Conservation (phyloP, 2,797 vertebrate species). For the Ambastaia sidthimunki region DNA sequence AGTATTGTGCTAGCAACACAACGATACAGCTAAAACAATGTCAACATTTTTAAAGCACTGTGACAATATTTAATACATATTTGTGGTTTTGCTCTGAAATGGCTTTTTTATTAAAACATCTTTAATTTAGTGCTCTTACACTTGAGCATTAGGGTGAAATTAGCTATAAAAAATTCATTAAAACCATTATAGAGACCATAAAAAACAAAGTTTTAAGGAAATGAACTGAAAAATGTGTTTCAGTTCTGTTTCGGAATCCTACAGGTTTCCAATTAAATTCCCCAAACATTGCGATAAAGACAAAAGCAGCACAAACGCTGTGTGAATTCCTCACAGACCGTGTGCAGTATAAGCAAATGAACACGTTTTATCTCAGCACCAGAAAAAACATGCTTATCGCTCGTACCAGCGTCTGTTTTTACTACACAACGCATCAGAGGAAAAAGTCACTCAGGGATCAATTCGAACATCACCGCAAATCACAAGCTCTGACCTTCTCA, state of each 20-base stretch:
- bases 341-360: conserved; percentile 14
- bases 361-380: not conserved
- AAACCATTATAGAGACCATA: no score
- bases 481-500: conserved; percentile 9
- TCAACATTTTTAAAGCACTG: not conserved
- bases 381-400: conserved; percentile 1
- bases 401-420: not conserved
- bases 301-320: conserved; percentile 17
- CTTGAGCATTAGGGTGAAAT: not conserved
- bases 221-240: no score
- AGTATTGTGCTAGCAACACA: no score
- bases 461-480: conserved; percentile 15
- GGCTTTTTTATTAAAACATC: not conserved
- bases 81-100: not conserved
- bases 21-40: not conserved
- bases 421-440: conserved; percentile 1
- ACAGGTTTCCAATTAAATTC: conserved; percentile 11
- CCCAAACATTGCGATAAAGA: conserved; percentile 12
- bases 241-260: not conserved
- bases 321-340: not conserved
- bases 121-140: not conserved
- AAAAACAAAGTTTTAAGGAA: no score
- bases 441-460: conserved; percentile 32
- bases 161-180: no score
- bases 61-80: not conserved